Base-by-base conservation (phyloP, 92 coral and sea anemone genomes). In the Nematostella vectensis region DNA sequence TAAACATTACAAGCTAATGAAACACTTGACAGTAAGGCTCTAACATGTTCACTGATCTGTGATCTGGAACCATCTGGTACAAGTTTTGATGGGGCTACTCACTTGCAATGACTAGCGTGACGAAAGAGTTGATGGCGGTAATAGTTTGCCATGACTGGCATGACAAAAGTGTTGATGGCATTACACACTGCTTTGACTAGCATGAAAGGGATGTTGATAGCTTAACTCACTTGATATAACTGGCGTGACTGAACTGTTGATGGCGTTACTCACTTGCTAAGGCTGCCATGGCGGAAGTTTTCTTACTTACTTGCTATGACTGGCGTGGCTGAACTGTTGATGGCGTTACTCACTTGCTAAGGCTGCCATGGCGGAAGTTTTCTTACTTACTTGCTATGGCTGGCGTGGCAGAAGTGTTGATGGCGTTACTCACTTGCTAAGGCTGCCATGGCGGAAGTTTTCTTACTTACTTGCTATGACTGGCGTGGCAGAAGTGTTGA, bases 361-460 rank as follows among this genome's bases (percentile, higher is more conserved):
- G n/a, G n/a, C n/a, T n/a, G n/a, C n/a, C n/a, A n/a, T n/a, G n/a
- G n/a, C n/a, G n/a, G n/a, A n/a, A n/a, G n/a, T n/a, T n/a, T n/a
- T n/a, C n/a, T n/a, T n/a, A 85, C 88, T 50, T 67, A 85, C 95
- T 85, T 20, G 95, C 95, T 48, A 85, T 75, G 12, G 65, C 68
- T 3, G 88, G 84, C 2, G 62, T 15, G 11, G 52, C 45, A 8
- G 95, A 67, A 3, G 83, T 58, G 39, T 85, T 76, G 25, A 71
- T 47, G 29, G 95, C 95, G 3, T n/a, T n/a, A n/a, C n/a, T n/a
- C n/a, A n/a, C n/a, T n/a, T n/a, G n/a, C n/a, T n/a, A n/a, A n/a
- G n/a, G n/a, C n/a, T n/a, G n/a, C n/a, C n/a, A n/a, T n/a, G n/a
- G n/a, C n/a, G n/a, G n/a, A n/a, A n/a, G n/a, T n/a, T n/a, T n/a